Conservation (phyloP, 1,140 invertebrate species). For the Camponotus floridanus region DNA sequence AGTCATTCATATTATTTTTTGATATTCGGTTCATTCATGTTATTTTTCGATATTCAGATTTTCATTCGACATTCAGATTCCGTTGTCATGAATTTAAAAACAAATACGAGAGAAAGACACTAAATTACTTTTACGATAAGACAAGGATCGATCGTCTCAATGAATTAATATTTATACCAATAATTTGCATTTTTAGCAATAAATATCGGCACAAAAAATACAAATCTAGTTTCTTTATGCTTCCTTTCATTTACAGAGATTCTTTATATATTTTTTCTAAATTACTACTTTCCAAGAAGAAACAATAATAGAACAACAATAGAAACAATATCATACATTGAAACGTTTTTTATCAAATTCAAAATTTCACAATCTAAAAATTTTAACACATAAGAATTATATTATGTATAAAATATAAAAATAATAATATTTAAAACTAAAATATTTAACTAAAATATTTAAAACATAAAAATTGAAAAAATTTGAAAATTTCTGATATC, state of each 20-base stretch:
- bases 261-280: background rate
- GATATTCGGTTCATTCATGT: conserved; percentile 6
- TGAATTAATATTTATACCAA: background rate
- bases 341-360: background rate
- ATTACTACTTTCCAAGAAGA: background rate
- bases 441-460: background rate
- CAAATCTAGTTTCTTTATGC: background rate
- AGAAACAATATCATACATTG: background rate
- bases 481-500: too few species aligned
- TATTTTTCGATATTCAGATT: background rate
- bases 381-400: background rate
- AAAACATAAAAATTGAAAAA: background rate
- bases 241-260: background rate
- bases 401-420: background rate
- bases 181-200: conserved; percentile 12
- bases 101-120: conserved; percentile 27
- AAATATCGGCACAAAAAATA: background rate
- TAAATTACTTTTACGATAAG: conserved; percentile 9
- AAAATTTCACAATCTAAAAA: background rate
- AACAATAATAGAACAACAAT: background rate
- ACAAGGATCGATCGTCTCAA: conserved; percentile 38
- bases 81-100: background rate
- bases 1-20: conserved; percentile 22
- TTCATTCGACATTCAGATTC: background rate
- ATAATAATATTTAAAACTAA: background rate